Evolutionary conservation across 2,113 vertebrate genomes (phyloP), one percentile per base, ranked within the genome.

Genomic region (Takifugu bimaculatus): DNA sequence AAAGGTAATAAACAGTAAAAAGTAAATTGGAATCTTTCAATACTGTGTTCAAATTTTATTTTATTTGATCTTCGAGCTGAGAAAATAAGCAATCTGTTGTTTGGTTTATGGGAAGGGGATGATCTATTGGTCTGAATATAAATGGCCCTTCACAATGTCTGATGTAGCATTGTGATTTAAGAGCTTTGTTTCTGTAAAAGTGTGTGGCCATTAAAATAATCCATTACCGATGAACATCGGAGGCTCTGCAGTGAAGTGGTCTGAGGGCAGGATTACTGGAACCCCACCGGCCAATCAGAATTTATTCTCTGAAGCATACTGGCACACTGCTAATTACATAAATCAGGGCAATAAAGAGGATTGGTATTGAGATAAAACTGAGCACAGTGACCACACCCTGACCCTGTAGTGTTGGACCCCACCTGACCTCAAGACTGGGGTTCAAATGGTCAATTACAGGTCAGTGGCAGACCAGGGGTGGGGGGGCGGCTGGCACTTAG

Each of bases 371-470:
- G 78, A 84, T 73, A 79, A 74, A 88, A 88, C 60, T 82, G 56
- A 79, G 63, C 60, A 59, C 54, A 70, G 78, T 96, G 94, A 97
- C 94, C 94, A 95, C 87, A 78, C 91, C 89, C 83, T 96, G 94
- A 97, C 95, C 94, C 94, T 90, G 88, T 88, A 88, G 89, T 93
- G 88, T 91, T 91, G 91, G 91, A 84, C 90, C 91, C 87, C 88
- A 84, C 50, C 84, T 95, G 93, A 96, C 95, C 95, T 90, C 85
- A 91, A 91, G 89, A 91, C 86, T 83, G 84, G 90, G 92, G 96
- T 98, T 96, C 93, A 96, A 88, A 90, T 84, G 65, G 95, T 98
- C 95, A 98, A 96, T 93, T 95, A 87, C 88, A 91, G 95, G 96
- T 97, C 96, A 96, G 72, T 0, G 52, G 69, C 65, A 74, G 67